phyloP scores from a whole-genome alignment of 2,797 vertebrate species.

The Notoglanidium macrostoma region DNA sequence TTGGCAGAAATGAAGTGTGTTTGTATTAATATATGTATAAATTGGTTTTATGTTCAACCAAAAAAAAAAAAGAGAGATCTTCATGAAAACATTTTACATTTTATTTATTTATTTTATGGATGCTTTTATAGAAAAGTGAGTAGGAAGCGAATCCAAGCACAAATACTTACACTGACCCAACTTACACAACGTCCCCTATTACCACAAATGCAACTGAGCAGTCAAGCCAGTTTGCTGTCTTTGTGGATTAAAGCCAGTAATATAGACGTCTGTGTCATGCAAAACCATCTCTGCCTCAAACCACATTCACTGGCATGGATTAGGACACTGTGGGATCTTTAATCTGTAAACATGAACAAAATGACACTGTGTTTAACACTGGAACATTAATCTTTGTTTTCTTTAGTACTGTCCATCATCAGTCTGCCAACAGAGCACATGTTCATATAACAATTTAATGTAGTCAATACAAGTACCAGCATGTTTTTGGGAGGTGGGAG shows the following conservation, averaged over 20 bases:
- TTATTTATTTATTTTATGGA: neutral
- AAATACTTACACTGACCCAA: neutral
- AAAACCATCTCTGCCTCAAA: neutral
- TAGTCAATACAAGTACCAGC: neutral
- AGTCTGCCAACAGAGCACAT: neutral
- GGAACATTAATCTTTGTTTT: neutral
- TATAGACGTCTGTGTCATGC: neutral
- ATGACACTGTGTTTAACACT: neutral
- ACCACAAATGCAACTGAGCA: neutral
- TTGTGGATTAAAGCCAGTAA: neutral
- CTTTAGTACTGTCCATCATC: neutral
- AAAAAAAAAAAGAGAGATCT: conserved; percentile 29
- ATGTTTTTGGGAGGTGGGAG: neutral
- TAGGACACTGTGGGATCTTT: neutral
- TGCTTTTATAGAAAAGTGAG: neutral
- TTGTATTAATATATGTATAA: conserved; percentile 7
- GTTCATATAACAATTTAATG: neutral
- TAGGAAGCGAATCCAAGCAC: neutral
- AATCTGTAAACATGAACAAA: neutral
- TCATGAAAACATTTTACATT: neutral
- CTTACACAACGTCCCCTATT: neutral
- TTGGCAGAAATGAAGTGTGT: neutral
- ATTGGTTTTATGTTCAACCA: conserved; percentile 6
- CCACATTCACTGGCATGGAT: neutral
- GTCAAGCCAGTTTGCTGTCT: neutral